Evolutionary conservation across 2,113 vertebrate genomes (phyloP).

Genomic region (Mustelus asterias): DNA sequence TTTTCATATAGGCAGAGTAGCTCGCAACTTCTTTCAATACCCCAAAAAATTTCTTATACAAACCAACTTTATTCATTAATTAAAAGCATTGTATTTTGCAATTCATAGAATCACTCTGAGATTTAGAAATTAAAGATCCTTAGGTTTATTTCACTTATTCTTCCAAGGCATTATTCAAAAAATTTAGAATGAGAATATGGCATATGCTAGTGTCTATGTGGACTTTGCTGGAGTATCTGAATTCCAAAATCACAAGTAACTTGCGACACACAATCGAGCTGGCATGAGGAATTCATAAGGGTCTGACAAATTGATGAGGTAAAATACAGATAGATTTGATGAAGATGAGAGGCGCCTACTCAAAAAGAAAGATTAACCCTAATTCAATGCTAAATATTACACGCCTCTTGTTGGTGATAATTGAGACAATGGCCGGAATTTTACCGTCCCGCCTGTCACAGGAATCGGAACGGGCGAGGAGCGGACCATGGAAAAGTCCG

Average conservation of each 20-base stretch:
- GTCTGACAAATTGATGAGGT: background rate
- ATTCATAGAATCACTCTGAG: background rate
- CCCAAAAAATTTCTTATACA: background rate
- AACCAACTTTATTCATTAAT: background rate
- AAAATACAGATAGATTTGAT: background rate
- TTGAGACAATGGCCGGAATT: background rate
- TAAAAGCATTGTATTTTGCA: background rate
- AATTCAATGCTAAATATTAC: constrained; percentile 8
- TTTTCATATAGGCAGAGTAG: background rate
- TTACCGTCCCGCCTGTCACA: too few relatives aligned
- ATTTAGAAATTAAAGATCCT: background rate
- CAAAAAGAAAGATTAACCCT: background rate
- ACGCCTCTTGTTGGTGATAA: background rate
- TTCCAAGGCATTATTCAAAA: background rate
- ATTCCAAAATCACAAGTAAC: background rate
- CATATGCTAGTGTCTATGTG: background rate
- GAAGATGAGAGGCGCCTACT: background rate
- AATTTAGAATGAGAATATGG: background rate
- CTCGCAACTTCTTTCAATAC: background rate
- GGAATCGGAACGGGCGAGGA: too few relatives aligned
- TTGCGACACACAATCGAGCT: background rate
- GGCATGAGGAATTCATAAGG: background rate
- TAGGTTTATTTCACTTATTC: background rate
- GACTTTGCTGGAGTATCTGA: background rate
- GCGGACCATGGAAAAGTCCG: too few relatives aligned